Base-by-base conservation (phyloP, 1,140 invertebrate species). In the Colletes latitarsis region DNA sequence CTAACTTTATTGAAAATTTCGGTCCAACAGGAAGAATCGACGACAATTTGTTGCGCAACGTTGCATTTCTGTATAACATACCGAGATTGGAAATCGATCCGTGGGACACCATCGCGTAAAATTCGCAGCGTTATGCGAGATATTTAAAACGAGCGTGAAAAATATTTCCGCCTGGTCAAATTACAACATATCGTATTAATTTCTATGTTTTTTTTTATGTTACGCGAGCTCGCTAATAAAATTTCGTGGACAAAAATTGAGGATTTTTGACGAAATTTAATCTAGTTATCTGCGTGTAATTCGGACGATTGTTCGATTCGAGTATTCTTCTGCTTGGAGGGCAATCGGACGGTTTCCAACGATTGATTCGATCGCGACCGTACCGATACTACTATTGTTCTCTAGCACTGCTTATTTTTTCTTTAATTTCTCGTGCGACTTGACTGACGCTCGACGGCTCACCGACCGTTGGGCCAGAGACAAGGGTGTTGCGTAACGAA, bases 361-460 rank as follows among this genome's bases (percentile, higher is more conserved):
- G 6, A 72, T 72, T 72, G 46, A 62, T 72, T 17, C 19, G 10
- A 15, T 21, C 8, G n/a, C 6, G 2, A 12, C 6, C 1, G 43
- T 17, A 10, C 5, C 41, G 10, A 1, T 21, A 12, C 46, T 14
- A 49, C 9, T 6, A 6, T 64, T 39, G 30, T 57, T 39, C 12
- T 10, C 15, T 4, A 0, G n/a, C 12, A 57, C 43, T 15, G 12
- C 57, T 67, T 52, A n/a, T 77, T 84, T 55, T 30, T 69, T 75
- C 62, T 84, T 81, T 60, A 15, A 57, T 76, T 53, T 39, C 41
- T 43, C 63, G 46, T 43, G 57, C 19, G 41, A 30, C 30, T 52
- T 68, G 30, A 52, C 52, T 46, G 3, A 5, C 1, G 19, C 12
- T n/a, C 19, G 55, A 46, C 39, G 39, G 57, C 0, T 1, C 15